Conservation (phyloP, 2,113 vertebrate genomes). For the Rallus limicola region DNA sequence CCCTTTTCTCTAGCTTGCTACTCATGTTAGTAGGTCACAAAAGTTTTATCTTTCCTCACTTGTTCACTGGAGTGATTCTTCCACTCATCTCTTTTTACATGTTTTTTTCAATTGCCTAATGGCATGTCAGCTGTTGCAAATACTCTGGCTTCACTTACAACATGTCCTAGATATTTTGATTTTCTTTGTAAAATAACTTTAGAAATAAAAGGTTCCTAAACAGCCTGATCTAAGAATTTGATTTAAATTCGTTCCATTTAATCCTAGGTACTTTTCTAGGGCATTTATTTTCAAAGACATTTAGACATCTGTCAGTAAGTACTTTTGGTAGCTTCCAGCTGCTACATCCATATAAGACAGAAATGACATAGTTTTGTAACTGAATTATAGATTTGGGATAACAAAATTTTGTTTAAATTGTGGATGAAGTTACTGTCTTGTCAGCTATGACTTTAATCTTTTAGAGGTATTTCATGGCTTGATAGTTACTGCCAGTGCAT, state of each 20-base stretch:
- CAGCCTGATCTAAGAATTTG: conserved; percentile 11
- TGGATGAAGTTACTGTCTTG: neutral
- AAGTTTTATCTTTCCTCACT: neutral
- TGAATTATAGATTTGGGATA: conserved; percentile 3
- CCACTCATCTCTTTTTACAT: neutral
- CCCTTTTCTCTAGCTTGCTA: neutral
- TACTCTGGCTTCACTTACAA: conserved; percentile 22
- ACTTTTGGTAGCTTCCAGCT: conserved; percentile 29
- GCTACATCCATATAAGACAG: neutral
- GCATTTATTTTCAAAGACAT: conserved; percentile 50
- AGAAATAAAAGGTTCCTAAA: conserved; percentile 32
- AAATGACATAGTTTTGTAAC: conserved; percentile 11
- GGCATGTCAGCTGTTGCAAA: conserved; percentile 34
- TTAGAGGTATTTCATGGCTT: neutral
- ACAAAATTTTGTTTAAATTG: neutral
- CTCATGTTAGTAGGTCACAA: neutral
- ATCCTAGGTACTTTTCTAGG: conserved; percentile 2
- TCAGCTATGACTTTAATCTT: neutral
- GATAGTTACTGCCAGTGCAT: neutral
- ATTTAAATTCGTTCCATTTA: conserved; percentile 45
- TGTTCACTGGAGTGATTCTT: neutral
- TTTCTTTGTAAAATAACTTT: neutral
- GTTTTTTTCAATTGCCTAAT: neutral
- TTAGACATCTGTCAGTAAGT: conserved; percentile 31
- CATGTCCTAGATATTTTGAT: neutral